A percentile compares a stretch with the other conserved stretches of the same genome.
Evolutionary conservation across 1,140 invertebrate genomes (phyloP).

Genomic region (Sitobion miscanthi): DNA sequence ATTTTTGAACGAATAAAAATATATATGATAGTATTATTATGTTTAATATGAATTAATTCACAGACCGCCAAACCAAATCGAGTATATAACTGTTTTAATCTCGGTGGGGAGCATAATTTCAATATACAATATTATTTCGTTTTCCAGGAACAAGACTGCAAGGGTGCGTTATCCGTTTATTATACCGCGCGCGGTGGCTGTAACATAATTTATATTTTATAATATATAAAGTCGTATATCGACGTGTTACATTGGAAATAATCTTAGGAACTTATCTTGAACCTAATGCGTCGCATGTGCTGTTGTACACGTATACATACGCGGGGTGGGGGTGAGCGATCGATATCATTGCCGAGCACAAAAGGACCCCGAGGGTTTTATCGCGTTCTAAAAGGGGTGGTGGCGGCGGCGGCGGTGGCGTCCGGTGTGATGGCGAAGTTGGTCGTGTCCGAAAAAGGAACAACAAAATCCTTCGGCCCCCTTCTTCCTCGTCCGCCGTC

Average conservation of each 20-base stretch:
- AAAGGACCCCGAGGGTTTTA: slow-evolving; percentile 48
- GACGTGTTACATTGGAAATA: slow-evolving; percentile 47
- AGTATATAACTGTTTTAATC: neutral
- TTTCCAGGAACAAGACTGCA: neutral
- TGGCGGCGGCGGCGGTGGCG: slow-evolving; percentile 15
- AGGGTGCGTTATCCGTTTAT: neutral
- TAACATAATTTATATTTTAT: neutral
- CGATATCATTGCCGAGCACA: slow-evolving; percentile 35
- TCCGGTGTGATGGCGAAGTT: slow-evolving; percentile 52
- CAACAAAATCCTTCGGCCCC: slow-evolving; percentile 49
- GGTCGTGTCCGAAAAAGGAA: slow-evolving; percentile 56
- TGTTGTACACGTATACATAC: neutral
- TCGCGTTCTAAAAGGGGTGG: slow-evolving; percentile 41
- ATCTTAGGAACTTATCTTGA: slow-evolving; percentile 54
- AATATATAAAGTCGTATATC: slow-evolving; percentile 8
- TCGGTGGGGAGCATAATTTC: neutral
- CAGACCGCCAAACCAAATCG: neutral
- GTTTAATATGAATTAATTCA: neutral
- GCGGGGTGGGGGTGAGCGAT: neutral
- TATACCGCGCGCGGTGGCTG: neutral
- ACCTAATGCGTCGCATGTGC: slow-evolving; percentile 29
- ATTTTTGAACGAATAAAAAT: neutral
- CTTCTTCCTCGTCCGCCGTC: neutral
- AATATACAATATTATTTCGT: neutral
- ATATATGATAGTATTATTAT: neutral